These are phyloP conservation scores for Galerucella nymphaeae DNA, from an alignment of 2,888 invertebrate species.

Conservation along the genomic window DNA sequence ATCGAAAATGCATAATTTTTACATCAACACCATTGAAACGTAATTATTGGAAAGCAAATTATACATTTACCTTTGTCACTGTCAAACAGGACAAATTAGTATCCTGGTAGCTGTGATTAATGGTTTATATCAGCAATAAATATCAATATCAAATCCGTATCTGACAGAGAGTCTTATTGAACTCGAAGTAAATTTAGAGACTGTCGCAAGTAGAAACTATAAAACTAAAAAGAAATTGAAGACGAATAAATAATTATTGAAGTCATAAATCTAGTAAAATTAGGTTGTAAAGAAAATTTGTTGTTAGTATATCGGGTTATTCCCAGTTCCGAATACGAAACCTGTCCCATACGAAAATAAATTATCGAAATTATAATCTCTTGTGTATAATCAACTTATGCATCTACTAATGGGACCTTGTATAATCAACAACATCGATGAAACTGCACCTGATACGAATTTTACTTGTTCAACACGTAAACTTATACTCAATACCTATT, in stretches of 20 bases:
- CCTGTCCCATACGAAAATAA: neutral
- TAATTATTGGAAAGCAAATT: constrained; percentile 1
- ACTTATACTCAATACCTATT: constrained; percentile 1
- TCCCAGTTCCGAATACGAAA: neutral
- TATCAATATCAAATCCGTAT: constrained; percentile 7
- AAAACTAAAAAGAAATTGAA: too few species aligned
- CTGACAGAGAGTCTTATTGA: constrained; percentile 6
- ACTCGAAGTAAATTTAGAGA: neutral
- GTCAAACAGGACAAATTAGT: constrained; percentile 13
- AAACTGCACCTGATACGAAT: constrained; percentile 1
- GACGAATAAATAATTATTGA: too few species aligned
- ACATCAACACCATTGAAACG: neutral
- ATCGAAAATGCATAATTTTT: neutral
- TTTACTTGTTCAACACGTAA: constrained; percentile 9
- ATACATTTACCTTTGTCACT: constrained; percentile 13
- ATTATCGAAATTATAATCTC: neutral
- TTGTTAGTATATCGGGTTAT: too few species aligned
- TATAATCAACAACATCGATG: neutral
- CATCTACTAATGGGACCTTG: neutral
- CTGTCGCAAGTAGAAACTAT: too few species aligned
- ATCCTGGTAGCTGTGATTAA: constrained; percentile 3
- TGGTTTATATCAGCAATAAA: constrained; percentile 6
- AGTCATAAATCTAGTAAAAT: too few species aligned
- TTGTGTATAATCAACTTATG: neutral
- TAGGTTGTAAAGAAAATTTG: too few species aligned